Percentiles rank a stretch among this genome's conserved stretches.
Conservation (phyloP, 1,140 invertebrate genomes). For the Uloborus diversus region DNA sequence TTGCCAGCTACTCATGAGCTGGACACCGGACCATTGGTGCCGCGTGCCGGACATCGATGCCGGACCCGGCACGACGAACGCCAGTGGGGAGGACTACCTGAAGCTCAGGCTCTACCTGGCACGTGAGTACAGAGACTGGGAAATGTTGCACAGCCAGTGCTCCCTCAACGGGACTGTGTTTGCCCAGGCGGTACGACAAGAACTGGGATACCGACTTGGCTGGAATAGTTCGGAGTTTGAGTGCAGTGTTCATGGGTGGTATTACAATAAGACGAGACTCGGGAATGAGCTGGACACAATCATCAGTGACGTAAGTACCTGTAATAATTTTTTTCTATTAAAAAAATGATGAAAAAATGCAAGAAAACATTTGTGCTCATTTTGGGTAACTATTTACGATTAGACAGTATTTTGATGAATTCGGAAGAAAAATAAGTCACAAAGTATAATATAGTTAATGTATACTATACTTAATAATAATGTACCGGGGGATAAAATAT, state of each 20-base stretch:
- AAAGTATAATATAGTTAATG: too few species aligned
- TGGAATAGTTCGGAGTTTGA: conserved; percentile 7
- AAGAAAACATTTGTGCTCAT: too few species aligned
- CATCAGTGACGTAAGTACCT: conserved; percentile 26
- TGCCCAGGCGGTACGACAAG: conserved; percentile 16
- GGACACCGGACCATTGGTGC: conserved; percentile 77
- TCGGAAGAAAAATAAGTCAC: too few species aligned
- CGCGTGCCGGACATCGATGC: conserved; percentile 21
- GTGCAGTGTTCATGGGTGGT: conserved; percentile 37
- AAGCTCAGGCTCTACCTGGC: conserved; percentile 14
- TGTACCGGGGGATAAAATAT: too few species aligned
- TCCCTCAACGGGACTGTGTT: conserved; percentile 25
- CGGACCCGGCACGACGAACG: not conserved
- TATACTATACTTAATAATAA: too few species aligned
- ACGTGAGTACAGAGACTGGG: conserved; percentile 44
- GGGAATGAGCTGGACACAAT: conserved; percentile 21
- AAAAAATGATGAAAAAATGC: too few species aligned
- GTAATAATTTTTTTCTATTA: not conserved
- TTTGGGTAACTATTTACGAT: too few species aligned
- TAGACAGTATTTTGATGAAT: too few species aligned
- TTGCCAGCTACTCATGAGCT: conserved; percentile 85
- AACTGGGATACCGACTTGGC: not conserved
- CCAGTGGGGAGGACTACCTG: not conserved
- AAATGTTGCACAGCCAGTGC: conserved; percentile 37
- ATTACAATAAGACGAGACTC: conserved; percentile 26